Evolutionary conservation across 2,797 vertebrate species (phyloP).

Genomic region (Carduelis carduelis): DNA sequence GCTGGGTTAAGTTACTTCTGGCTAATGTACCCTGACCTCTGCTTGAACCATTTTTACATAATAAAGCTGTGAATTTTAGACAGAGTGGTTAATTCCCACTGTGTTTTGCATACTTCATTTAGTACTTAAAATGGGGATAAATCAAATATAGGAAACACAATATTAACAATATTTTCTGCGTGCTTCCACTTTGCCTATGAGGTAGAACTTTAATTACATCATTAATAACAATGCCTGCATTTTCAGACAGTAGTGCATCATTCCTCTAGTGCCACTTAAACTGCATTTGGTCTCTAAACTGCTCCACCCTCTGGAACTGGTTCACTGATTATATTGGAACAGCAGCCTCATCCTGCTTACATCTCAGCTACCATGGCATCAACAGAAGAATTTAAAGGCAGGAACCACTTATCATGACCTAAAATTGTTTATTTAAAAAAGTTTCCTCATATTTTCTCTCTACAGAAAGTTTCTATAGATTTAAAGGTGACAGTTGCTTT

Average conservation of each 20-base stretch:
- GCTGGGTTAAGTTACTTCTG: constrained; percentile 9
- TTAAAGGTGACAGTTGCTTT: background rate
- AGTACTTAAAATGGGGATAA: constrained; percentile 34
- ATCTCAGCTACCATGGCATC: background rate
- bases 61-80: constrained; percentile 29
- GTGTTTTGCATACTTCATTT: constrained; percentile 56
- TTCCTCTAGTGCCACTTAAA: constrained; percentile 61
- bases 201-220: constrained; percentile 69
- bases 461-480: background rate
- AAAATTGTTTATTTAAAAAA: background rate
- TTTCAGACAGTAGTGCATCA: constrained; percentile 26
- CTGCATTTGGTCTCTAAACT: constrained; percentile 54
- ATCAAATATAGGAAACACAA: constrained; percentile 48
- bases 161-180: constrained; percentile 61
- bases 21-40: background rate
- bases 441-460: background rate
- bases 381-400: constrained; percentile 18
- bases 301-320: constrained; percentile 60
- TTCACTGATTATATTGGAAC: constrained; percentile 31
- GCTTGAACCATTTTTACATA: constrained; percentile 21
- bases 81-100: constrained; percentile 35
- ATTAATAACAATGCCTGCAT: constrained; percentile 67
- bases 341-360: constrained; percentile 22
- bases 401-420: background rate
- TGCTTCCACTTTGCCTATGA: constrained; percentile 49